Conservation (phyloP, 1,140 invertebrate species). For the Oncopeltus fasciatus region DNA sequence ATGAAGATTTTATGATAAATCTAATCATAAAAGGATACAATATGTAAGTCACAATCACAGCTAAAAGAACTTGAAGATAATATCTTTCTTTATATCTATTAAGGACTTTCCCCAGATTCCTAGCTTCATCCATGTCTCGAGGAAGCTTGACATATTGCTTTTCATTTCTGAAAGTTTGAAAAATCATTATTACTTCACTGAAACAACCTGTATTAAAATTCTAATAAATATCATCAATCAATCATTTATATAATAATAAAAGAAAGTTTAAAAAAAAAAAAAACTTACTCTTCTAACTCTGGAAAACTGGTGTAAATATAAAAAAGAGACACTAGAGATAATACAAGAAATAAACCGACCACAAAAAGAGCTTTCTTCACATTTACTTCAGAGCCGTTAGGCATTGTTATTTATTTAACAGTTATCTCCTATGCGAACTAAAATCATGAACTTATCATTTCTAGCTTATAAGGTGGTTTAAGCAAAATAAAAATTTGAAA, state of each 20-base stretch:
- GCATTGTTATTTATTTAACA: not conserved
- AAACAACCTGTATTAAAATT: not conserved
- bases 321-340: conserved; percentile 34
- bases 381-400: conserved; percentile 2
- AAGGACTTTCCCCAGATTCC: conserved; percentile 80
- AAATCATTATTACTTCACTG: not conserved
- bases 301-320: conserved; percentile 66
- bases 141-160: conserved; percentile 80
- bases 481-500: too few species aligned
- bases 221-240: not conserved
- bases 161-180: conserved; percentile 62
- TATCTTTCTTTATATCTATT: conserved; percentile 89
- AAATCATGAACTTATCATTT: too few species aligned
- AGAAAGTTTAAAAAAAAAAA: not conserved
- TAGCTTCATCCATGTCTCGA: conserved; percentile 88
- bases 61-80: conserved; percentile 78
- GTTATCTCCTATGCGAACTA: too few species aligned
- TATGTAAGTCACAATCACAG: conserved; percentile 84
- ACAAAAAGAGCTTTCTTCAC: conserved; percentile 12
- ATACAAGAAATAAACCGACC: conserved; percentile 12
- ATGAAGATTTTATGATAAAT: not conserved
- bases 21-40: conserved; percentile 79
- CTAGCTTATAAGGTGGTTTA: too few species aligned
- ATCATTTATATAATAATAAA: not conserved
- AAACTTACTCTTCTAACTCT: conserved; percentile 65